Percentiles rank a stretch among this genome's conserved stretches.
Evolutionary conservation across 2,113 vertebrate genomes (phyloP).

Genomic region (Tenrec ecaudatus): DNA sequence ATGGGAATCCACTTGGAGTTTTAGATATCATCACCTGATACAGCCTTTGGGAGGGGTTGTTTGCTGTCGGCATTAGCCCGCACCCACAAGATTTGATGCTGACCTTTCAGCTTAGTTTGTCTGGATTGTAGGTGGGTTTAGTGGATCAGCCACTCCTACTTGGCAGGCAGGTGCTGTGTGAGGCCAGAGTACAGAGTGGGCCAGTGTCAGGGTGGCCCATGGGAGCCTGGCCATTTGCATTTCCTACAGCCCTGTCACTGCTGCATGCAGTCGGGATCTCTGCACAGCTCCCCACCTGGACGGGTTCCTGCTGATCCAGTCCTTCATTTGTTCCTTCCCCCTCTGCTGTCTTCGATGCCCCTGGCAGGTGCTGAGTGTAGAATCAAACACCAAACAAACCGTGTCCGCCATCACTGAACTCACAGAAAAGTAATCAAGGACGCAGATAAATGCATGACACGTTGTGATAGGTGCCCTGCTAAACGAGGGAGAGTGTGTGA

Average conservation of each 20-base stretch:
- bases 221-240: not conserved
- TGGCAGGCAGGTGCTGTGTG: not conserved
- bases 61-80: conserved; percentile 14
- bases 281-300: not conserved
- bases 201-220: not conserved
- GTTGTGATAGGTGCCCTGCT: not conserved
- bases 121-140: conserved; percentile 39
- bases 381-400: not conserved
- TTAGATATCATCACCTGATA: not conserved
- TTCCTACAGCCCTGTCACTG: not conserved
- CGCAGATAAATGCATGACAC: not conserved
- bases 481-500: not conserved
- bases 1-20: not conserved
- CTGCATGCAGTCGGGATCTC: not conserved
- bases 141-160: conserved; percentile 14
- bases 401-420: not conserved
- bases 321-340: not conserved
- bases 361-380: not conserved
- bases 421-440: not conserved
- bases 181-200: not conserved
- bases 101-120: conserved; percentile 54
- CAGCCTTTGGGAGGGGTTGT: not conserved
- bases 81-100: not conserved
- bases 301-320: not conserved
- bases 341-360: not conserved